Evolutionary conservation across 2,113 vertebrate species (phyloP).

Genomic region (Carettochelys insculpta): DNA sequence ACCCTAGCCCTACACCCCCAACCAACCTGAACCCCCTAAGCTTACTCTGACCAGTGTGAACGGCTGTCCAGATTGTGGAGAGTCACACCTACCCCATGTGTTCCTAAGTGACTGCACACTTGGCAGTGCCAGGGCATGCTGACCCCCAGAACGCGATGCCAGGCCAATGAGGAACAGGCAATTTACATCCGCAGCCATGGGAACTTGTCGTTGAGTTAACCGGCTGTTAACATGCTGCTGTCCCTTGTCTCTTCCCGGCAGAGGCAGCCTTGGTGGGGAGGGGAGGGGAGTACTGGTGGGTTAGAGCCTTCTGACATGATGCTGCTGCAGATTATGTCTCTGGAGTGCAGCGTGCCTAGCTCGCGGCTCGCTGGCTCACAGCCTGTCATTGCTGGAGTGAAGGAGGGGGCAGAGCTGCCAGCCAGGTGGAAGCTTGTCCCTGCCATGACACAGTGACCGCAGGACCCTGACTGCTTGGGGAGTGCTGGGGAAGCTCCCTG

Average conservation of each 20-base stretch:
- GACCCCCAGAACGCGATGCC: not conserved
- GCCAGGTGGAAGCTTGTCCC: not conserved
- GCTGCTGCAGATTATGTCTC: not conserved
- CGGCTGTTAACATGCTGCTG: not conserved
- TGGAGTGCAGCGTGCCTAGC: not conserved
- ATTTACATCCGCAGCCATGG: not conserved
- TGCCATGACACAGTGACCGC: not conserved
- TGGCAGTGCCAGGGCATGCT: not conserved
- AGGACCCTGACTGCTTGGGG: not conserved
- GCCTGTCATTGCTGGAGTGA: not conserved
- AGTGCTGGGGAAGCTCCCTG: not conserved
- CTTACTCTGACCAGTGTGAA: not conserved
- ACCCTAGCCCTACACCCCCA: not conserved
- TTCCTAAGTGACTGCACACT: not conserved
- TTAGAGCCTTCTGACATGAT: not conserved
- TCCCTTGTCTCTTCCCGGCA: not conserved
- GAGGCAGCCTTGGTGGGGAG: not conserved
- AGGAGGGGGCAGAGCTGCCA: not conserved
- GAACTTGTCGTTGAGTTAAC: not conserved
- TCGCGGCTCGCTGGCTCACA: not conserved
- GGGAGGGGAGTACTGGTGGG: not conserved
- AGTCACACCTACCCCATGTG: not conserved
- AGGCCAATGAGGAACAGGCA: not conserved
- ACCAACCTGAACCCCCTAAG: not conserved
- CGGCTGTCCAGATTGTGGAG: not conserved